phyloP scores from a whole-genome alignment of 2,888 invertebrate species.

The Cheilosia vulpina region DNA sequence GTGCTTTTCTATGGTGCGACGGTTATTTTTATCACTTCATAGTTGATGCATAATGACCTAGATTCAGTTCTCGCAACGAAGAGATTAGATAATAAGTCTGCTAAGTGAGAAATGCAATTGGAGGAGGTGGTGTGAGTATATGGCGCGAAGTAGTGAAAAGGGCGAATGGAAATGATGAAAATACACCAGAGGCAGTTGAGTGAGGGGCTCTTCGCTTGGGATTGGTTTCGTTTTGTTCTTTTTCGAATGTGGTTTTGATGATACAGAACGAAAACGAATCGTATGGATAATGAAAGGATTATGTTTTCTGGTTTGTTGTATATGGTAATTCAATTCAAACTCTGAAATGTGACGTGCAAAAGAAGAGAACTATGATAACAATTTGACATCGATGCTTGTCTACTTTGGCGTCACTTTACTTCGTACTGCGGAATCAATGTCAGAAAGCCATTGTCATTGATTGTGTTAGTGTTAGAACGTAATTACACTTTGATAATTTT shows the following conservation, averaged over 20 bases:
- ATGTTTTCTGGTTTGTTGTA: slow-evolving; percentile 49
- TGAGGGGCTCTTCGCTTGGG: slow-evolving; percentile 1
- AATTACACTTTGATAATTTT: no score
- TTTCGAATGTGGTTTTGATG: slow-evolving; percentile 38
- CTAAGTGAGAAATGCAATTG: slow-evolving; percentile 73
- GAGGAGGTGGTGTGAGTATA: slow-evolving; percentile 54
- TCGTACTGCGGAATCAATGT: background rate
- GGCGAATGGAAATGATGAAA: slow-evolving; percentile 60
- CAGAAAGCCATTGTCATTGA: background rate
- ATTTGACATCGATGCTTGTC: background rate
- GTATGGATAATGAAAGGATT: slow-evolving; percentile 21
- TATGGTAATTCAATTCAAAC: slow-evolving; percentile 48
- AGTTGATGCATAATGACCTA: slow-evolving; percentile 75
- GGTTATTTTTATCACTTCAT: slow-evolving; percentile 75
- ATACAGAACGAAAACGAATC: slow-evolving; percentile 2
- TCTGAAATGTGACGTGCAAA: slow-evolving; percentile 35
- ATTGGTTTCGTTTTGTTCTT: slow-evolving; percentile 8
- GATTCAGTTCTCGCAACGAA: slow-evolving; percentile 71
- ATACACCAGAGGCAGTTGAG: slow-evolving; percentile 30
- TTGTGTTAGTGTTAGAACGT: background rate
- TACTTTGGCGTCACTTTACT: background rate
- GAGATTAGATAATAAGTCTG: slow-evolving; percentile 75
- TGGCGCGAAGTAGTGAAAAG: slow-evolving; percentile 29
- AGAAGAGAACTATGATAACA: no score
- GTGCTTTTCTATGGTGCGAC: slow-evolving; percentile 50